Evolutionary conservation across 2,797 vertebrate species (phyloP), one percentile per base, ranked within the genome.

Genomic region (Enteromius radiatus): DNA sequence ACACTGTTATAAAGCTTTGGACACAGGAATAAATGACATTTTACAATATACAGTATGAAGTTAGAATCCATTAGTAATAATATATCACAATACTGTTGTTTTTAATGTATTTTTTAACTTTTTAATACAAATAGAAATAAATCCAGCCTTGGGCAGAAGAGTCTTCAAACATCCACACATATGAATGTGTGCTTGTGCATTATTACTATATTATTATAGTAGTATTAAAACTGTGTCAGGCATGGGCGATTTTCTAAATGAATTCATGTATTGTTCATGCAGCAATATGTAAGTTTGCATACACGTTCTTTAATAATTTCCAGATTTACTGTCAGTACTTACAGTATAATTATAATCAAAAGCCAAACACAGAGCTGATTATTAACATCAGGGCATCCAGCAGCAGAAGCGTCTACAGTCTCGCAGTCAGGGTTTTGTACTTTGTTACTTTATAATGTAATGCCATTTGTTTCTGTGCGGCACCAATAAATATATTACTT

Each of bases 361-460:
- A n/a, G 63, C 8, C 3, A 36, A 19, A 36, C 33, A 36, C 15
- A 28, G 15, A 64, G 28, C 17, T 31, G 31, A 19, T 17, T 0
- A 21, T 10, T 38, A 8, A 4, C 65, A 26, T 3, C 43, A 5
- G 3, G 14, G 17, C 38, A 47, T 47, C 41, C 23, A 28, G 68
- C 68, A 26, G n/a, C 2, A 47, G 43, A 47, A 47, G 8, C 15
- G 19, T 10, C 15, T 49, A 36, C 12, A 23, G 8, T 36, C 31
- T 23, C 71, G 38, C 52, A 56, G 73, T 38, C 52, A 17, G 19
- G 17, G 41, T 21, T 64, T 52, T 65, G 6, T 2, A 26, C 17
- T 33, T 61, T 28, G 23, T 43, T 21, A 69, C 61, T 49, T 26
- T 26, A 67, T 21, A 59, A 80, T 43, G 41, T 80, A 75, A 75